phyloP scores from a whole-genome alignment of 2,113 vertebrate species.

The Mus musculus region DNA sequence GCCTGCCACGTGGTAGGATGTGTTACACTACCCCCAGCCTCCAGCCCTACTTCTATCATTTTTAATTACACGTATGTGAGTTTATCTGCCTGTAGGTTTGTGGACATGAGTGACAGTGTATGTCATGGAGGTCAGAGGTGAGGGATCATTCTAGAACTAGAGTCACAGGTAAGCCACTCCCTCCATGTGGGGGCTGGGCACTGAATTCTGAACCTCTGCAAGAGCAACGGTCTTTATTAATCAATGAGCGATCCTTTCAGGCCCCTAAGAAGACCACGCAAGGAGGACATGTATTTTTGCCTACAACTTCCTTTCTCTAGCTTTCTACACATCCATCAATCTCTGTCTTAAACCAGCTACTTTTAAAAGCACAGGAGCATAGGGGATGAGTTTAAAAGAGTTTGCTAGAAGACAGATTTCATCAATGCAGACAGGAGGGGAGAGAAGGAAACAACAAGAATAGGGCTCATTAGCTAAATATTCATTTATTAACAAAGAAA shows the following conservation, averaged over 20 bases:
- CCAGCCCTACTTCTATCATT: neutral
- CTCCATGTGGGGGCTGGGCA: neutral
- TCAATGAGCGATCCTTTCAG: neutral
- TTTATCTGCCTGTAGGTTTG: neutral
- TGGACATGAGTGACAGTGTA: neutral
- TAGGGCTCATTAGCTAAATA: neutral
- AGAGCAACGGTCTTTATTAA: neutral
- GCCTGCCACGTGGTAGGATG: neutral
- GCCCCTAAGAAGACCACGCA: neutral
- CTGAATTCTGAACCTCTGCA: neutral
- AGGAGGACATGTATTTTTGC: neutral
- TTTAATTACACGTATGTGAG: neutral
- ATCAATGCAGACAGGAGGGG: neutral
- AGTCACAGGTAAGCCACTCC: neutral
- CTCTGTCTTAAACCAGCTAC: neutral
- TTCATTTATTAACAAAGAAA: neutral
- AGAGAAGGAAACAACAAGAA: neutral
- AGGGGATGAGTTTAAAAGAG: neutral
- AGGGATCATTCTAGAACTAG: neutral
- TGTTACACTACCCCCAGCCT: neutral
- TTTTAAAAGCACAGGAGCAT: neutral
- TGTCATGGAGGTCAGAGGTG: neutral
- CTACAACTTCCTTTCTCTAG: neutral
- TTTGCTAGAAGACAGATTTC: neutral
- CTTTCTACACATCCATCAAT: neutral